phyloP scores from a whole-genome alignment of 2,888 invertebrate species.

The Ennomos fuscantarius region DNA sequence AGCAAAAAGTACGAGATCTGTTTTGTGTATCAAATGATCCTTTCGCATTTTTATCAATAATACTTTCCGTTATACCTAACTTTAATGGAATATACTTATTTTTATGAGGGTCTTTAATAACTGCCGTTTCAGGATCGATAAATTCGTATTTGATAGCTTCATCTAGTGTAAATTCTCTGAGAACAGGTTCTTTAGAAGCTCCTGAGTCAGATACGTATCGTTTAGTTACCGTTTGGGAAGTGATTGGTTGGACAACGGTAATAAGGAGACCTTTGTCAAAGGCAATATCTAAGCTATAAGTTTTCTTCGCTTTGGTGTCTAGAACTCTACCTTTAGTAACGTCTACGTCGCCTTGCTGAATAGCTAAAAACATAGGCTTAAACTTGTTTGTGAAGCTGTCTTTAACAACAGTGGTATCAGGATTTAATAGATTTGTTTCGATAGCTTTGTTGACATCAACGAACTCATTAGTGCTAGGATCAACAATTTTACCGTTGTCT shows the following conservation, averaged over 20 bases:
- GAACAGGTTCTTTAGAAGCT: slow-evolving; percentile 70
- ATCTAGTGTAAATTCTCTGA: slow-evolving; percentile 91
- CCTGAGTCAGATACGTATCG: slow-evolving; percentile 76
- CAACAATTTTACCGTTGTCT: slow-evolving; percentile 92
- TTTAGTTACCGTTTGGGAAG: slow-evolving; percentile 79
- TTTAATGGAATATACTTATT: slow-evolving; percentile 90
- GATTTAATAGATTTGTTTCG: slow-evolving; percentile 89
- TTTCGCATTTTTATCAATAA: slow-evolving; percentile 88
- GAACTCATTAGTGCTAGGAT: slow-evolving; percentile 90
- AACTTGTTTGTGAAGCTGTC: slow-evolving; percentile 89
- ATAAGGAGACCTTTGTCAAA: slow-evolving; percentile 91
- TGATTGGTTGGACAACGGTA: slow-evolving; percentile 89
- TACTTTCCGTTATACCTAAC: slow-evolving; percentile 87
- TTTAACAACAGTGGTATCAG: slow-evolving; percentile 90
- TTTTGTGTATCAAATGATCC: slow-evolving; percentile 89
- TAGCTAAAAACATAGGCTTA: slow-evolving; percentile 89
- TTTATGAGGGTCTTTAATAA: slow-evolving; percentile 91
- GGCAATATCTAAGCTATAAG: slow-evolving; percentile 91
- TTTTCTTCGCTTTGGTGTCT: slow-evolving; percentile 91
- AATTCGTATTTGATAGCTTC: slow-evolving; percentile 93
- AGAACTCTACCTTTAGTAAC: slow-evolving; percentile 90
- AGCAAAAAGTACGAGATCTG: slow-evolving; percentile 88
- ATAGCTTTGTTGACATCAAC: slow-evolving; percentile 90
- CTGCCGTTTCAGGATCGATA: slow-evolving; percentile 90
- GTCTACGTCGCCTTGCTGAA: slow-evolving; percentile 92